A percentile compares a stretch with the other conserved stretches of the same genome.
Conservation (phyloP, 2,113 vertebrate genomes). For the Alectura lathami region DNA sequence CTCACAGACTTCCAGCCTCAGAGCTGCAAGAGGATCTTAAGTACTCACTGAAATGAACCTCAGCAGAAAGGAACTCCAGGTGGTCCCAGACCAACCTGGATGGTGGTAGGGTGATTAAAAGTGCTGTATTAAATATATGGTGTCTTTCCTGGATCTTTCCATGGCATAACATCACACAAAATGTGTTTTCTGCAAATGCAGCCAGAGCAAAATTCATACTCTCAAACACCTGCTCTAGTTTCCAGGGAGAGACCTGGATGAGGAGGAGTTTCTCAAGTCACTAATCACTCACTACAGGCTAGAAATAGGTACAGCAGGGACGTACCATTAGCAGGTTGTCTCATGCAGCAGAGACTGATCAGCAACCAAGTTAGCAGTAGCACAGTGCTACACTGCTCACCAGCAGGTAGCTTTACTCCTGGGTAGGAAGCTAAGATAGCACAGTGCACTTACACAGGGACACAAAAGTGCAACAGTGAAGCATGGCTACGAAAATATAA, state of each 20-base stretch:
- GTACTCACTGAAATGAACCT: neutral
- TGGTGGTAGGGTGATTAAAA: neutral
- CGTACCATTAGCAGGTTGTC: neutral
- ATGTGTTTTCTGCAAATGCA: neutral
- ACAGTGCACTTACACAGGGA: neutral
- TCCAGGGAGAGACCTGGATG: neutral
- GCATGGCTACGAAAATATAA: neutral
- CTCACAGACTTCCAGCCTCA: neutral
- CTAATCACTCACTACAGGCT: neutral
- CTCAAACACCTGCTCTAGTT: neutral
- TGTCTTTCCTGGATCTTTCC: neutral
- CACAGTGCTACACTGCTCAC: neutral
- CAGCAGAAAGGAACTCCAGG: neutral
- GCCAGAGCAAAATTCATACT: neutral
- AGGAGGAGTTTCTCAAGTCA: neutral
- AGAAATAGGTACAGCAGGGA: neutral
- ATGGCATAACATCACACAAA: neutral
- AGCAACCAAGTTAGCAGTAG: neutral
- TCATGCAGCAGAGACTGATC: neutral
- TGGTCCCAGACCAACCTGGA: neutral
- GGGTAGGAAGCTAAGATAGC: neutral
- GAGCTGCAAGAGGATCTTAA: fast-evolving
- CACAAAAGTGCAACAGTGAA: neutral
- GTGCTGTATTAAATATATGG: neutral
- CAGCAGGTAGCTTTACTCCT: neutral